phyloP scores from a whole-genome alignment of 2,113 vertebrate species.

The Brachionichthys hirsutus region DNA sequence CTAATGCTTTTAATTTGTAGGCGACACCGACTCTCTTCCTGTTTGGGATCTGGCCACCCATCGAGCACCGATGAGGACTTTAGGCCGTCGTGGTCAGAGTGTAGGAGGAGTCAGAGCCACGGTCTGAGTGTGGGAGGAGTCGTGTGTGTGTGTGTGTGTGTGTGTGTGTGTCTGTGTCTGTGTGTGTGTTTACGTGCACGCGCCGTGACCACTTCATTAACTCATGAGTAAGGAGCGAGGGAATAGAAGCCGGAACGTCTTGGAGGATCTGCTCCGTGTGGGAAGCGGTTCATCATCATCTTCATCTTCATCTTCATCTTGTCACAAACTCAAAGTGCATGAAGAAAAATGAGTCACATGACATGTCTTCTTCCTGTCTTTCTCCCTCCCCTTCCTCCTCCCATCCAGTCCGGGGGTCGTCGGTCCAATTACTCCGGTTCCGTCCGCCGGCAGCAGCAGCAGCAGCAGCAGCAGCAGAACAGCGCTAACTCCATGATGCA shows the following conservation, averaged over 20 bases:
- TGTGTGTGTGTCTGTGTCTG: constrained; percentile 12
- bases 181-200: constrained; percentile 23
- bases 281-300: constrained; percentile 35
- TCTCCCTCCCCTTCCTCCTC: constrained; percentile 1
- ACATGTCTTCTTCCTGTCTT: not conserved
- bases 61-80: too few species aligned
- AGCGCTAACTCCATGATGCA: constrained; percentile 68
- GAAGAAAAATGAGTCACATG: not conserved
- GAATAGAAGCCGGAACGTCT: too few species aligned
- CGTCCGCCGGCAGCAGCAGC: constrained; percentile 65
- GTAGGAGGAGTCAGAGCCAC: not conserved
- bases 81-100: too few species aligned
- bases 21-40: too few species aligned
- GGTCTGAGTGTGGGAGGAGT: not conserved
- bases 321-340: constrained; percentile 15
- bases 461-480: constrained; percentile 65
- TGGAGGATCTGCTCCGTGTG: constrained; percentile 6
- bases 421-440: constrained; percentile 55
- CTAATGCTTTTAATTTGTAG: too few species aligned
- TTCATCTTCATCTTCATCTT: constrained; percentile 28
- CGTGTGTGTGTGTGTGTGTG: constrained; percentile 10
- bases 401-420: constrained; percentile 54
- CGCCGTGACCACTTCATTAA: constrained; percentile 48
- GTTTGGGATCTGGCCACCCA: too few species aligned
- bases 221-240: constrained; percentile 27